Base-by-base conservation (phyloP, 2,888 invertebrate genomes). In the Macrostomum cliftonense region DNA sequence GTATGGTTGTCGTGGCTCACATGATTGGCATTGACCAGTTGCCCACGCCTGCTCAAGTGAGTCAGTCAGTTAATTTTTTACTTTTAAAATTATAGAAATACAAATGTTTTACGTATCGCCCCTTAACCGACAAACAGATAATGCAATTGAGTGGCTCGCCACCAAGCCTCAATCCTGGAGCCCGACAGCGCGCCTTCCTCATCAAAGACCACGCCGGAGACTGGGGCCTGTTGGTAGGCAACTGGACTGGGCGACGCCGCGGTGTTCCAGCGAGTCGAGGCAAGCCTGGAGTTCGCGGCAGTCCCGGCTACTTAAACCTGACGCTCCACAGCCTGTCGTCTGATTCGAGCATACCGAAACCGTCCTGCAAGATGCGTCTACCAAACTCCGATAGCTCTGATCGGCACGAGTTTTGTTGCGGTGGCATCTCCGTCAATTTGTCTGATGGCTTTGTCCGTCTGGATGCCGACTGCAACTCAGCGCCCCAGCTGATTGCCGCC, bases 121-220 rank as follows among this genome's bases (percentile, higher is more conserved):
- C n/a, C n/a, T n/a, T n/a, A n/a, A n/a, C n/a, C n/a, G n/a, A n/a
- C n/a, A n/a, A n/a, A n/a, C n/a, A n/a, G n/a, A n/a, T n/a, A n/a
- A n/a, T n/a, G n/a, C n/a, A n/a, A n/a, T n/a, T n/a, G 28, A 4
- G 28, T 9, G 28, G 28, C 28, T n/a, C n/a, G n/a, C 28, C 28
- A 9, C 28, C 28, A 4, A 28, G 68, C 1, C 62, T 72, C 47
- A 60, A 70, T 28, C 65, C 68, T 4, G 57, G 58, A 19, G 58
- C 63, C 14, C 71, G 71, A 28, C 72, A 73, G 53, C 54, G 73
- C 45, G 71, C 71, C 5, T 60, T 73, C 56, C 58, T 73, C 16
- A 64, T 73, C 16, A 63, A 72, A 53, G 72, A 73, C 51, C 59
- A 61, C 50, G 58, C 62, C 14, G 72, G 73, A 28, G 73, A 73